These are phyloP conservation scores for Brevipalpus yothersi DNA, from an alignment of 1,140 invertebrate genomes.

Conservation along the genomic window DNA sequence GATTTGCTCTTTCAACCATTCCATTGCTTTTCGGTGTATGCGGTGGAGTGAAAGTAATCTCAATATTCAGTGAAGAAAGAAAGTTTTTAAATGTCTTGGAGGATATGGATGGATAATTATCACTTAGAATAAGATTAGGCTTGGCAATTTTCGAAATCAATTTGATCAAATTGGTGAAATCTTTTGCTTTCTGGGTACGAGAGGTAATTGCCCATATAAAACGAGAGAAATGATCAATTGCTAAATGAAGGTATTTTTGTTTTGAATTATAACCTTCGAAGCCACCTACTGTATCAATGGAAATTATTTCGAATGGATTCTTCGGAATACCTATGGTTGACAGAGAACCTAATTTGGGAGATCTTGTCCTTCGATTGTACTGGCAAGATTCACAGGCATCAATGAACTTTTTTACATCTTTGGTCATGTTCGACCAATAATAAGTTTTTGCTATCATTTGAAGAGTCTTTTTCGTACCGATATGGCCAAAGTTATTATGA, in stretches of 20 bases:
- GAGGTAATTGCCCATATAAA: constrained; percentile 1
- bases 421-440: not conserved
- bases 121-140: constrained; percentile 8
- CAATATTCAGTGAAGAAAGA: constrained; percentile 12
- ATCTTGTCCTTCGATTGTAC: not conserved
- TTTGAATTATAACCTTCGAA: not conserved
- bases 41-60: constrained; percentile 12
- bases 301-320: not conserved
- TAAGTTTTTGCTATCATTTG: not conserved
- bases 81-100: constrained; percentile 15
- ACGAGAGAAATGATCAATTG: not conserved
- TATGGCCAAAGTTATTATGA: too few species aligned
- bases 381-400: not conserved
- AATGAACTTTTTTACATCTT: not conserved
- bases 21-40: constrained; percentile 16
- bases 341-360: not conserved
- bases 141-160: not conserved
- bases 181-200: not conserved
- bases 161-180: not conserved
- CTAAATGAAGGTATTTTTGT: not conserved
- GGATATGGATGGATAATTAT: constrained; percentile 16
- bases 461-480: too few species aligned
- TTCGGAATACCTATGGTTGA: not conserved
- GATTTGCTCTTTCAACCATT: constrained; percentile 7
- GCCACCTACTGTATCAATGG: not conserved